These are phyloP conservation scores for Sebastes melanostomus DNA, from an alignment of 2,797 vertebrate genomes.

Conservation along the genomic window DNA sequence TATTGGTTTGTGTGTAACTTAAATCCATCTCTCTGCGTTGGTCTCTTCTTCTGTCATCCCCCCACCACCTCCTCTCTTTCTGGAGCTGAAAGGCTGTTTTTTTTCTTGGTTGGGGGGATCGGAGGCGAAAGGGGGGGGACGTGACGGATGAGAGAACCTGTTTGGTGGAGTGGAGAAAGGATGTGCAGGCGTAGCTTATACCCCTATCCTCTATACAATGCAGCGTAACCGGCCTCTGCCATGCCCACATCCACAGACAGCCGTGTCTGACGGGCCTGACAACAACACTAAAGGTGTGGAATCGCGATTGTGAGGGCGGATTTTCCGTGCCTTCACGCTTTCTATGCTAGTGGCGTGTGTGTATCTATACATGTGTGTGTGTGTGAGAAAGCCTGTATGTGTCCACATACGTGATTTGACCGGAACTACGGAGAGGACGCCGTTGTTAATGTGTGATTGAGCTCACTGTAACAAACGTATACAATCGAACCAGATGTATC, in stretches of 20 bases:
- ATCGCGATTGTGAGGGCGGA: constrained; percentile 56
- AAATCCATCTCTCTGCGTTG: constrained; percentile 63
- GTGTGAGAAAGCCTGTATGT: constrained; percentile 2
- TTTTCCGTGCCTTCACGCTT: constrained; percentile 51
- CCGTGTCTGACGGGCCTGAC: constrained; percentile 67
- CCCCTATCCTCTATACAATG: constrained; percentile 61
- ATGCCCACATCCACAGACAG: constrained; percentile 59
- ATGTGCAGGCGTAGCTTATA: constrained; percentile 55
- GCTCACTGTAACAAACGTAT: constrained; percentile 10
- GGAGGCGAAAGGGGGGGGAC: constrained; percentile 42
- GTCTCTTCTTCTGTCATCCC: constrained; percentile 46
- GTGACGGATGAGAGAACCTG: constrained; percentile 75
- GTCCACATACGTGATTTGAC: constrained; percentile 29
- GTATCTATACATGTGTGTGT: constrained; percentile 1
- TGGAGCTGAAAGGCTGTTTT: constrained; percentile 56
- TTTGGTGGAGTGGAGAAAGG: constrained; percentile 60
- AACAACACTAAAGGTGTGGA: constrained; percentile 67
- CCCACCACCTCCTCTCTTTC: not conserved
- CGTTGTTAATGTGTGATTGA: constrained; percentile 19
- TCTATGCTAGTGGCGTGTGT: not conserved
- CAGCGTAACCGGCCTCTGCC: constrained; percentile 31
- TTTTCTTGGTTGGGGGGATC: constrained; percentile 23
- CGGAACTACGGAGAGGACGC: not conserved
- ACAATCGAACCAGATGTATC: constrained; percentile 66
- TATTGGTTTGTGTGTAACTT: constrained; percentile 56